phyloP scores from a whole-genome alignment of 2,888 invertebrate species.

The Trachelus tabidus region DNA sequence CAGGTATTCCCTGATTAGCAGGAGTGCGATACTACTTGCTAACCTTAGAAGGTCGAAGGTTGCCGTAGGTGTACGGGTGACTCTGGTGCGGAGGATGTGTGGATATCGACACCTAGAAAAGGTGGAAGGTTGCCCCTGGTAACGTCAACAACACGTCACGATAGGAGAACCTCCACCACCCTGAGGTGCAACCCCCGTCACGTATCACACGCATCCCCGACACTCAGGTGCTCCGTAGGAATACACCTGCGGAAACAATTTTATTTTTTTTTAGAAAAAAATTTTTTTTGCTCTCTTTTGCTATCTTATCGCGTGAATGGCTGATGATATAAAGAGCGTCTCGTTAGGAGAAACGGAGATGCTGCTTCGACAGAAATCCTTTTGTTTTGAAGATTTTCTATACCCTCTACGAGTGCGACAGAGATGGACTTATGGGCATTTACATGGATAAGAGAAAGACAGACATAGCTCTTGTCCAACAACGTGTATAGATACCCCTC shows the following conservation, averaged over 20 bases:
- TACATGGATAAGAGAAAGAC: background rate
- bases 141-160: slow-evolving; percentile 59
- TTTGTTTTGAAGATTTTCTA: background rate
- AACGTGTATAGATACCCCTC: background rate
- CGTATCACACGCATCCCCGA: slow-evolving; percentile 8
- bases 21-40: background rate
- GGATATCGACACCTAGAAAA: slow-evolving; percentile 57
- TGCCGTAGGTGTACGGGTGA: background rate
- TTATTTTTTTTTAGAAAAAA: background rate
- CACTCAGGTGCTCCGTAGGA: background rate
- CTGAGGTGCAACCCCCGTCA: background rate
- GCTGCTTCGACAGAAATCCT: background rate
- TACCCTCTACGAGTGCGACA: background rate
- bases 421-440: background rate
- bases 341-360: background rate
- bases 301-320: background rate
- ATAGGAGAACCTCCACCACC: slow-evolving; percentile 3
- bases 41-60: background rate
- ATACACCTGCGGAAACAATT: background rate
- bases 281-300: background rate
- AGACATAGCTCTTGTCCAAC: background rate
- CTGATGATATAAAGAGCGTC: background rate
- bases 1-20: background rate
- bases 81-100: slow-evolving; percentile 33
- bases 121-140: slow-evolving; percentile 56